These are phyloP conservation scores for Psittacus erithacus DNA, from an alignment of 2,113 vertebrate genomes.

Conservation along the genomic window DNA sequence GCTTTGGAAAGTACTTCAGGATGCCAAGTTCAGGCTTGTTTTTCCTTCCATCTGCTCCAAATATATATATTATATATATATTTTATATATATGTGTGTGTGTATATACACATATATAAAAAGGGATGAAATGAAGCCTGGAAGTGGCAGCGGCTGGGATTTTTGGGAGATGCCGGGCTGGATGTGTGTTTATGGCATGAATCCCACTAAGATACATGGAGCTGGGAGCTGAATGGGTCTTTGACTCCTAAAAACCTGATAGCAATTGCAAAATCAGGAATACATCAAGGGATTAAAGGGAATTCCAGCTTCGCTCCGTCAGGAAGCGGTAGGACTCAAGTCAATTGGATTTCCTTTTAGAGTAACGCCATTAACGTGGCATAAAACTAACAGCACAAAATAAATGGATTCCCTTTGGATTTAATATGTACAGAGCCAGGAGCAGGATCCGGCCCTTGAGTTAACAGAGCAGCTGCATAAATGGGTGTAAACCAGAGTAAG, in stretches of 20 bases:
- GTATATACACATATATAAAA: background rate
- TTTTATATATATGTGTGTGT: background rate
- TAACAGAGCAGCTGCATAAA: background rate
- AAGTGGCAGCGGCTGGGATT: background rate
- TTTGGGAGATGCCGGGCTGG: background rate
- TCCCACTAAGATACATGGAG: background rate
- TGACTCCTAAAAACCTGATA: background rate
- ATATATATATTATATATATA: background rate
- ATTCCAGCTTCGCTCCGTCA: background rate
- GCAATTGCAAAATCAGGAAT: background rate
- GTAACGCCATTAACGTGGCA: rapidly evolving
- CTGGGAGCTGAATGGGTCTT: background rate
- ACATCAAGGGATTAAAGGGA: background rate
- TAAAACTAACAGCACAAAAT: rapidly evolving
- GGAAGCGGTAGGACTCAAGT: rapidly evolving
- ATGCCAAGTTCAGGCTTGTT: background rate
- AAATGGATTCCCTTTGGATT: background rate
- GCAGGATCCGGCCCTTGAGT: background rate
- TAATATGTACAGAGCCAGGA: rapidly evolving
- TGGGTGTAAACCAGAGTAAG: background rate
- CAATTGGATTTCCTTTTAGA: background rate
- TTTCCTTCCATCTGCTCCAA: background rate
- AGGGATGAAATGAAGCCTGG: background rate
- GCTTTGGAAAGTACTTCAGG: background rate
- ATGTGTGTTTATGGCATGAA: rapidly evolving